A percentile compares a stretch with the other conserved stretches of the same genome.
These are phyloP conservation scores for Myioborus miniatus DNA, from an alignment of 2,797 vertebrate species.

Conservation along the genomic window DNA sequence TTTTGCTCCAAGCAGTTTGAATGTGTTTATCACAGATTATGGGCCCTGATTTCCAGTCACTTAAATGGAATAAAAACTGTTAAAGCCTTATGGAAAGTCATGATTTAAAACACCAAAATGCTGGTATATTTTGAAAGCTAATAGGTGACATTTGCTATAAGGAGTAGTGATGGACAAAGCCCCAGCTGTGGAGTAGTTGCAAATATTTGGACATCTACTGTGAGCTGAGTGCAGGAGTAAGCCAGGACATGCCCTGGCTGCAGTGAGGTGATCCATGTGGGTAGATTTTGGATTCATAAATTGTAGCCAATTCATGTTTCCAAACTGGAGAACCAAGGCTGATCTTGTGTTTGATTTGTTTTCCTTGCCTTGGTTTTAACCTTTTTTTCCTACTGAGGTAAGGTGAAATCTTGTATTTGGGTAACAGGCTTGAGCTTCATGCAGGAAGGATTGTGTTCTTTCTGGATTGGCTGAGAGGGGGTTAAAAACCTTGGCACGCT, in stretches of 20 bases:
- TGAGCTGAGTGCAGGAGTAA: neutral
- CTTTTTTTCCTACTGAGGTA: accelerated
- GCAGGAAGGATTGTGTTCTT: neutral
- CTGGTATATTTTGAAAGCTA: neutral
- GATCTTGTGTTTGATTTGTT: neutral
- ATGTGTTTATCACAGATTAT: neutral
- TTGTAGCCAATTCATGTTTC: neutral
- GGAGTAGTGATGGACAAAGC: neutral
- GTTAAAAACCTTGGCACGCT: neutral
- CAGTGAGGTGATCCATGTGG: neutral
- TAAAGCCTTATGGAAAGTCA: neutral
- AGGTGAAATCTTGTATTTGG: accelerated
- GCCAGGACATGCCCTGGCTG: neutral
- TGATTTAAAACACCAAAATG: neutral
- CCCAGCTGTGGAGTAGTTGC: neutral
- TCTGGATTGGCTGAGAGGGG: neutral
- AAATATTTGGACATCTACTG: neutral
- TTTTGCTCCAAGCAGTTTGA: neutral
- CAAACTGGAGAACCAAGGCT: neutral
- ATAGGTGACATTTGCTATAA: neutral
- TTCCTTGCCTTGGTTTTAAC: neutral
- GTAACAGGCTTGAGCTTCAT: neutral
- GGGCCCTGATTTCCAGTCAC: neutral
- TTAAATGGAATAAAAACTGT: neutral
- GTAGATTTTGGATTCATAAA: neutral